Evolutionary conservation across 1,140 invertebrate genomes (phyloP).

Genomic region (Orussus abietinus): DNA sequence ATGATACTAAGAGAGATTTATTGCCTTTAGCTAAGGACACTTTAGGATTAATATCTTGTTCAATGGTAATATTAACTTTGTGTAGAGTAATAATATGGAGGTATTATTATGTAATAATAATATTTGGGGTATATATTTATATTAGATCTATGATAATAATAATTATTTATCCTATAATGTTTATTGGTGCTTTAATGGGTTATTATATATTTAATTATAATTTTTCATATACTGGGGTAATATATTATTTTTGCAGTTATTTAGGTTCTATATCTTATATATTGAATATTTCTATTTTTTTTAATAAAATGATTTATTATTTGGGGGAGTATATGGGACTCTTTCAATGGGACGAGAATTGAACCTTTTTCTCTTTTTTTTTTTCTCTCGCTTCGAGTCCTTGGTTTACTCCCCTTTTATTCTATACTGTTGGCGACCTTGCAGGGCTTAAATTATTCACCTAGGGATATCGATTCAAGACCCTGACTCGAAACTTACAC

Average conservation of each 20-base stretch:
- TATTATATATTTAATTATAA: conserved; percentile 45
- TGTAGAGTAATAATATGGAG: conserved; percentile 8
- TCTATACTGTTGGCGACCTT: too few relatives aligned
- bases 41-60: conserved; percentile 19
- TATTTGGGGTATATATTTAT: conserved; percentile 28
- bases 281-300: conserved; percentile 18
- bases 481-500: conserved; percentile 8
- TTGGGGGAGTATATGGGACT: conserved; percentile 6
- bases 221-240: conserved; percentile 45
- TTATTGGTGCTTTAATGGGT: too few relatives aligned
- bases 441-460: conserved; percentile 10
- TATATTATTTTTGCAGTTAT: conserved; percentile 53
- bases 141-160: conserved; percentile 51
- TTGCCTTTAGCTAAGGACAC: conserved; percentile 49
- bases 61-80: conserved; percentile 13
- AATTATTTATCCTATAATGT: conserved; percentile 52
- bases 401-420: too few relatives aligned
- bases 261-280: conserved; percentile 48
- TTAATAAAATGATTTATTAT: neutral
- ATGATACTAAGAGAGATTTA: conserved; percentile 46
- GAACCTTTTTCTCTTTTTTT: too few relatives aligned
- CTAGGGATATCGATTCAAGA: conserved; percentile 7
- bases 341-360: too few relatives aligned
- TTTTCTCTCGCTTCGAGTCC: too few relatives aligned
- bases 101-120: conserved; percentile 4